Percentiles rank a stretch among this genome's conserved stretches.
These are phyloP conservation scores for Scaptomyza caliginosa DNA, from an alignment of 2,888 invertebrate genomes.

Conservation along the genomic window DNA sequence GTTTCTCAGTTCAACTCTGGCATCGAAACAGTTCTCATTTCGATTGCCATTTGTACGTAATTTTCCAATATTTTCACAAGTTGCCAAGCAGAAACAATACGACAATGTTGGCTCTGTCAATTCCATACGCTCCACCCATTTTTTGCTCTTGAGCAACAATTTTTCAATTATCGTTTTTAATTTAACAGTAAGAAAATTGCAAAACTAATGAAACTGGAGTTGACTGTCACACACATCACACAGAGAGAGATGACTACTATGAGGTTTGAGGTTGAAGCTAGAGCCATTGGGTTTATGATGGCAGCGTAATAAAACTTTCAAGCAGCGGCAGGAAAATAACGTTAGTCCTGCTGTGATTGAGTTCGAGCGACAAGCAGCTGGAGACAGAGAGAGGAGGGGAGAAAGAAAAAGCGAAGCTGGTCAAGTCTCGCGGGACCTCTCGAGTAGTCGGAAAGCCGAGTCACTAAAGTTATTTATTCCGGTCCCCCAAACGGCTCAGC, in stretches of 20 bases:
- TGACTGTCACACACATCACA: conserved; percentile 21
- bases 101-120: neutral
- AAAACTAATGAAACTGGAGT: conserved; percentile 73
- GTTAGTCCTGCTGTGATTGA: conserved; percentile 75
- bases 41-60: conserved; percentile 56
- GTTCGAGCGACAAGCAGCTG: conserved; percentile 11
- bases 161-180: conserved; percentile 81
- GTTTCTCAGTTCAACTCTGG: conserved; percentile 26
- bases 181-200: conserved; percentile 75
- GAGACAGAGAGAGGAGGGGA: neutral
- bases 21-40: conserved; percentile 38
- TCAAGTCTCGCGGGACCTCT: conserved; percentile 64
- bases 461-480: conserved; percentile 57
- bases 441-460: conserved; percentile 24
- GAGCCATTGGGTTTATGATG: conserved; percentile 33
- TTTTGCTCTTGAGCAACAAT: conserved; percentile 38
- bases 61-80: conserved; percentile 74
- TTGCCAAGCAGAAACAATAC: conserved; percentile 8
- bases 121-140: neutral
- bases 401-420: conserved; percentile 43
- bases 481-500: conserved; percentile 37
- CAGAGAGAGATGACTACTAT: too few relatives aligned
- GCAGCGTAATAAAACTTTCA: conserved; percentile 68
- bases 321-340: conserved; percentile 58
- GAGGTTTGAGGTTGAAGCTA: neutral